These are phyloP conservation scores for Euplagia quadripunctaria DNA, from an alignment of 2,888 invertebrate species.

Conservation along the genomic window DNA sequence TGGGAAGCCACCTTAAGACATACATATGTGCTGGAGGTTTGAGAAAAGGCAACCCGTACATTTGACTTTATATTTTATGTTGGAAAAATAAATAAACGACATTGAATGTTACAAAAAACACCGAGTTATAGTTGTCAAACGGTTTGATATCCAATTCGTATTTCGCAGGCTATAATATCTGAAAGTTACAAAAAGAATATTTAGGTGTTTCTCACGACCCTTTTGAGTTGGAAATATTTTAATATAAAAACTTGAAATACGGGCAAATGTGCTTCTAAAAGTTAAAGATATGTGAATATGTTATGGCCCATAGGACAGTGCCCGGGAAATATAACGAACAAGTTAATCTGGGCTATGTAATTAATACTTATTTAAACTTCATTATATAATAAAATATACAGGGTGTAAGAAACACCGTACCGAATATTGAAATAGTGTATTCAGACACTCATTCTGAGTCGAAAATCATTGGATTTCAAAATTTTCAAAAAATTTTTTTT, in stretches of 20 bases:
- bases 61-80: slow-evolving; percentile 43
- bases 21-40: slow-evolving; percentile 12
- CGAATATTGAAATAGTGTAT: no score
- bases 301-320: not conserved
- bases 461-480: no score
- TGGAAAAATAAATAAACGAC: not conserved
- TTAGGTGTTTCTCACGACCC: slow-evolving; percentile 15
- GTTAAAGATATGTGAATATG: not conserved
- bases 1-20: no score
- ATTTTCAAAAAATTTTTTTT: no score
- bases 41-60: slow-evolving; percentile 48
- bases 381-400: no score
- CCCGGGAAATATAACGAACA: not conserved
- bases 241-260: slow-evolving; percentile 5
- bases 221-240: slow-evolving; percentile 9
- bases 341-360: no score
- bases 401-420: no score
- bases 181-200: slow-evolving; percentile 20
- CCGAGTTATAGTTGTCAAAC: slow-evolving; percentile 20
- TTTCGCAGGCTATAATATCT: slow-evolving; percentile 16
- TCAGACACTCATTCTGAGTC: no score
- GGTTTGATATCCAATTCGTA: slow-evolving; percentile 22
- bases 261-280: not conserved
- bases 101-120: slow-evolving; percentile 17
- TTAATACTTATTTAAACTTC: no score